phyloP scores from a whole-genome alignment of 1,140 invertebrate species.

The Saxidomus purpurata region DNA sequence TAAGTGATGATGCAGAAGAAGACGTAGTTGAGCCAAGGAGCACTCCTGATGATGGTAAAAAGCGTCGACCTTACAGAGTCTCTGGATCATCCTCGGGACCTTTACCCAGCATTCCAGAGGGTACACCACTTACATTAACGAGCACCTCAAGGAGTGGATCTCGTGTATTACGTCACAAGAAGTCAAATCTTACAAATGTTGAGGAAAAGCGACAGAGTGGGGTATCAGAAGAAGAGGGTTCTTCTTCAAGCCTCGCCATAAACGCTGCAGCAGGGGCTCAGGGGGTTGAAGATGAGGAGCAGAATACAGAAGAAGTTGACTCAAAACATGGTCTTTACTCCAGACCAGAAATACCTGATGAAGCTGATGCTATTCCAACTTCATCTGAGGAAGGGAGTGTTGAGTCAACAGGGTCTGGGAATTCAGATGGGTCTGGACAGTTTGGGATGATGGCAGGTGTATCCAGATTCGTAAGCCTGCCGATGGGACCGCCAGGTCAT shows the following conservation, averaged over 20 bases:
- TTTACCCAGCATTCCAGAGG: conserved; percentile 55
- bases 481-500: conserved; percentile 22
- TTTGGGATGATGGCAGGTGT: neutral
- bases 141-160: neutral
- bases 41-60: neutral
- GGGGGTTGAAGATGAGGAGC: neutral
- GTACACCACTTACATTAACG: neutral
- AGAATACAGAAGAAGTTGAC: neutral
- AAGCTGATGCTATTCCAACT: conserved; percentile 38
- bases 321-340: neutral
- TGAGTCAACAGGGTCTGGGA: neutral
- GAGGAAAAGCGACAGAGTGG: neutral
- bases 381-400: neutral
- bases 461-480: neutral
- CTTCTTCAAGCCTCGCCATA: neutral
- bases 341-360: conserved; percentile 11
- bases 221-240: neutral
- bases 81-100: neutral
- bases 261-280: neutral
- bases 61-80: neutral
- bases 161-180: neutral
- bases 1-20: conserved; percentile 21
- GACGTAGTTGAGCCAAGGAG: neutral
- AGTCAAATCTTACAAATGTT: conserved; percentile 15
- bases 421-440: neutral